Evolutionary conservation across 2,888 invertebrate species (phyloP), one percentile per base, ranked within the genome.

Genomic region (Thyatira batis): DNA sequence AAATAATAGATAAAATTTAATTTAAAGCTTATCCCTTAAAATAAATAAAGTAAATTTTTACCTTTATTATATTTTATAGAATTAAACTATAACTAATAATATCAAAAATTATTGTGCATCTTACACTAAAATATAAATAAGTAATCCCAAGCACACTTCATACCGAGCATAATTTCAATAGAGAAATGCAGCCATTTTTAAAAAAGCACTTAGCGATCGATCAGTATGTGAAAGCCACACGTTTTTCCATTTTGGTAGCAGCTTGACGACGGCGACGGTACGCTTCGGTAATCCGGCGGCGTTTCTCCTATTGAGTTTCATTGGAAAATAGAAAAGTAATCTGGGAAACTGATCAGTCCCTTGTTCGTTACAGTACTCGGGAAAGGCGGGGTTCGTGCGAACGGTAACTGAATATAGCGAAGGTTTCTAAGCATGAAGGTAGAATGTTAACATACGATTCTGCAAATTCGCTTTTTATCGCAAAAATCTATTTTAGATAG

Each of bases 301-400:
- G 25, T 25, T 46, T 46, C 25, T 23, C 45, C 25, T 25, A 46
- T 46, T 46, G 25, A 46, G 25, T 46, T 46, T 46, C 13, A 11
- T 13, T 11, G 45, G 45, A 13, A 45, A 46, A 46, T 25, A 46
- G 45, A 25, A 45, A 46, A 46, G 25, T 46, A 46, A 46, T 25
- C 45, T 46, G 25, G 45, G 45, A 25, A 17, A 39, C 39, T 39
- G 39, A 39, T 39, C 39, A n/a, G n/a, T 0, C 39, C 17, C 13
- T 13, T 39, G 39, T 39, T 39, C 13, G 39, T 39, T 39, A 5
- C 17, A 4, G 39, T 39, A 39, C 39, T 0, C 17, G 33, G 33
- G 33, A n/a, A 13, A 8, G 28, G 11, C 11, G 28, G 2, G 13
- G n/a, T 33, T 5, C 13, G 17, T 39, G 8, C n/a, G 11, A n/a